Evolutionary conservation across 2,888 invertebrate species (phyloP), one percentile per base, ranked within the genome.

Genomic region (Limnephilus marmoratus): DNA sequence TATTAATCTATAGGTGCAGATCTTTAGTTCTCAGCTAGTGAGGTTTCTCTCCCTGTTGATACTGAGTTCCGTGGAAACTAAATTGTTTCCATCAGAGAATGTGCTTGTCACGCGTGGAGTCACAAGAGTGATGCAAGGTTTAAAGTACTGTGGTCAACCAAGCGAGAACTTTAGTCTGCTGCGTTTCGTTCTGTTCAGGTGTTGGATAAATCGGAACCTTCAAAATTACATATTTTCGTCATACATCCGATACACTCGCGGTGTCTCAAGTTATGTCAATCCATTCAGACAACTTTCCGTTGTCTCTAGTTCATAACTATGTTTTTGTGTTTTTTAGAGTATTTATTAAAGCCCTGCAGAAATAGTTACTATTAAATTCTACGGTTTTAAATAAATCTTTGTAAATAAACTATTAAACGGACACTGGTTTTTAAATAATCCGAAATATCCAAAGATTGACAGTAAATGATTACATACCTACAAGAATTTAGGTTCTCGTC

Each of bases 21-120:
- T 68, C 24, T 68, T 68, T 18, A 24, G 7, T 68, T 68, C 24
- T 68, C 68, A 68, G 88, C 37, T 37, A 15, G 88, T 34, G 81
- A 89, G 34, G 37, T 68, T 80, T 68, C 68, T 80, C 68, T 80
- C 80, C 81, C 88, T 80, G 80, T 29, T 31, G 88, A 31, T 88
- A 68, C n/a, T 81, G 68, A 68, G 29, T 37, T 80, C 80, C 88
- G 37, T 18, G 18, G 68, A 80, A 80, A 68, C 24, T 24, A 9
- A 68, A 68, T 68, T 68, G 68, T 68, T 68, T 37, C 68, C 88
- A 34, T n/a, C 80, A 80, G 81, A n/a, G 88, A 89, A 89, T 89
- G 88, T 41, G 88, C 88, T 37, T n/a, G 92, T 92, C 92, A 92
- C 88, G 92, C 90, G 34, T 34, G 83, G 68, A 53, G 90, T 92